A percentile compares a stretch with the other conserved stretches of the same genome.
Conservation (phyloP, 2,888 invertebrate species). For the Heliconius sara region DNA sequence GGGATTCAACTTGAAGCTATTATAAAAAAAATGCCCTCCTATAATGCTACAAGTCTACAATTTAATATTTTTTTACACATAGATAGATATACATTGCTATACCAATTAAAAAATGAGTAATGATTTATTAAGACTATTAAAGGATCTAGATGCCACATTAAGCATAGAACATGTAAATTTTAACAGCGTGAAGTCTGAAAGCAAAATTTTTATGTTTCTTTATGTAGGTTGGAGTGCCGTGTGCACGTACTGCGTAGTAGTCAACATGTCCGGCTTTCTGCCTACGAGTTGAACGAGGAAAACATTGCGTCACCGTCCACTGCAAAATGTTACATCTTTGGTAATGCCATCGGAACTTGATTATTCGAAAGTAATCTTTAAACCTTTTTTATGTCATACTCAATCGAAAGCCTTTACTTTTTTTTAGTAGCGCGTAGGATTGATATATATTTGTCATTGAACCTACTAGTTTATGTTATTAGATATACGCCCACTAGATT, state of each 20-base stretch:
- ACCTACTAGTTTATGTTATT: conserved; percentile 45
- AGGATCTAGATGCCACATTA: conserved; percentile 19
- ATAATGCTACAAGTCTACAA: too few species aligned
- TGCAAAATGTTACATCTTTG: conserved; percentile 47
- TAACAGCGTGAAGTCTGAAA: conserved; percentile 65
- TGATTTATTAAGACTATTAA: conserved; percentile 17
- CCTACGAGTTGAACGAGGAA: conserved; percentile 69
- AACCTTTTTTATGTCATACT: conserved; percentile 21
- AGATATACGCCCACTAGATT: conserved; percentile 40
- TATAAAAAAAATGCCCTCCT: too few species aligned
- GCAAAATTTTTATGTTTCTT: conserved; percentile 70
- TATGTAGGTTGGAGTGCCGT: conserved; percentile 80
- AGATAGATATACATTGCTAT: not conserved
- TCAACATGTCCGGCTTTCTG: conserved; percentile 74
- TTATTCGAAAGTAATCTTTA: conserved; percentile 31
- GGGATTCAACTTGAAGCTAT: too few species aligned
- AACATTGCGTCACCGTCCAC: conserved; percentile 75
- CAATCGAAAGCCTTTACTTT: conserved; percentile 26
- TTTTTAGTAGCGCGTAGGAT: conserved; percentile 22
- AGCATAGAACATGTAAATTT: conserved; percentile 53
- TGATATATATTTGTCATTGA: conserved; percentile 37
- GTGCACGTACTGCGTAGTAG: conserved; percentile 72
- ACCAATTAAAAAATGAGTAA: not conserved
- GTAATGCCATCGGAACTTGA: conserved; percentile 45
- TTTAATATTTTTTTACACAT: not conserved